Percentiles rank a stretch among this genome's conserved stretches.
Evolutionary conservation across 1,140 invertebrate species (phyloP).

Genomic region (Eufriesea mexicana): DNA sequence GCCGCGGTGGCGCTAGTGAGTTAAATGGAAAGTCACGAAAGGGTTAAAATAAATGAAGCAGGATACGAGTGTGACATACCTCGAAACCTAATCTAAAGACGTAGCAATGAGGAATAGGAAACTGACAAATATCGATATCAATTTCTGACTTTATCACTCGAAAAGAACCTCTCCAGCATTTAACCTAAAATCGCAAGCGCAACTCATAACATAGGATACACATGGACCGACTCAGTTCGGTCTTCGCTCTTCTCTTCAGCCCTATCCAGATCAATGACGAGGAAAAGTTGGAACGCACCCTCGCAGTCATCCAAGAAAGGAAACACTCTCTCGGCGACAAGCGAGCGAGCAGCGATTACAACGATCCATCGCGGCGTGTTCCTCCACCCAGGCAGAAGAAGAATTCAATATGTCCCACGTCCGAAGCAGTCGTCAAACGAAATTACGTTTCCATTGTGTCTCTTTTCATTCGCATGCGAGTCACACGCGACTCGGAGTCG

Average conservation of each 20-base stretch:
- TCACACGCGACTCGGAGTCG: slow-evolving; percentile 62
- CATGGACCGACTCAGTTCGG: too few relatives aligned
- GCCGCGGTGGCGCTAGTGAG: too few relatives aligned
- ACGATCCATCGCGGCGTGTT: slow-evolving; percentile 10
- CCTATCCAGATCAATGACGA: background rate
- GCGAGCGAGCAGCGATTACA: slow-evolving; percentile 34
- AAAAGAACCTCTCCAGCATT: too few relatives aligned
- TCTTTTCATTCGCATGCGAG: slow-evolving; percentile 68
- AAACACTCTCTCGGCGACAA: slow-evolving; percentile 21
- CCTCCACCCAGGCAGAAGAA: background rate
- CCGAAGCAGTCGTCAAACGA: slow-evolving; percentile 49
- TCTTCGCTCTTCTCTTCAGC: background rate
- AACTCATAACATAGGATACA: background rate
- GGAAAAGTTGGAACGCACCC: slow-evolving; percentile 17
- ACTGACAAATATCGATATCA: too few relatives aligned
- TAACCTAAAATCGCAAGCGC: background rate
- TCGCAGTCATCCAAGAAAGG: background rate
- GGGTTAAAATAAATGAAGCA: too few relatives aligned
- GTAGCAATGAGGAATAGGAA: too few relatives aligned
- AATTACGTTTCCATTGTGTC: slow-evolving; percentile 78
- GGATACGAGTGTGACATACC: too few relatives aligned
- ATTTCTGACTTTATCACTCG: too few relatives aligned
- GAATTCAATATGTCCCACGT: slow-evolving; percentile 63
- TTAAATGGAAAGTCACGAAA: too few relatives aligned
- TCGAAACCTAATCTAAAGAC: too few relatives aligned